Evolutionary conservation across 2,797 vertebrate genomes (phyloP).

Genomic region (Huso huso): DNA sequence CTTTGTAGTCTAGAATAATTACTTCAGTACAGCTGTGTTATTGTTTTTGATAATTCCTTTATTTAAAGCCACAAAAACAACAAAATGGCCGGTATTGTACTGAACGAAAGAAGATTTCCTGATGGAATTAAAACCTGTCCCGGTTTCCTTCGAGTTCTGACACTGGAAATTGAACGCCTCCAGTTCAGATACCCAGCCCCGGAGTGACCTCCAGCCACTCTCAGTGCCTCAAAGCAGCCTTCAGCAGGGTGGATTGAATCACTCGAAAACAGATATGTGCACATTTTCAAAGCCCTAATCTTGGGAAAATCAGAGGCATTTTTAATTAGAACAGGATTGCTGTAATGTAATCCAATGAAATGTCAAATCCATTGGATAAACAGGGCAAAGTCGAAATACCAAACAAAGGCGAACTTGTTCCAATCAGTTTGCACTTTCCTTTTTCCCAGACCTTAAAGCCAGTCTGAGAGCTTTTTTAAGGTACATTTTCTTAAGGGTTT

Average conservation of each 20-base stretch:
- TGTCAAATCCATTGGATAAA: conserved; percentile 45
- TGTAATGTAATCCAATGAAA: conserved; percentile 50
- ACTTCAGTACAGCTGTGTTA: too few species aligned
- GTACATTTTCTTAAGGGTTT: not conserved
- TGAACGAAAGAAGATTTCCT: too few species aligned
- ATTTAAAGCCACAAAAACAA: too few species aligned
- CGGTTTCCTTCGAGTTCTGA: not conserved
- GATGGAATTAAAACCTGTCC: not conserved
- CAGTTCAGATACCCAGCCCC: conserved; percentile 17
- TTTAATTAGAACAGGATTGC: conserved; percentile 76
- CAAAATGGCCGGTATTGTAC: too few species aligned
- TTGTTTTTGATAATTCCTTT: too few species aligned
- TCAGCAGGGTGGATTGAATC: conserved; percentile 40
- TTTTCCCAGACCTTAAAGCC: conserved; percentile 26
- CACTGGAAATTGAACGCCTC: conserved; percentile 5
- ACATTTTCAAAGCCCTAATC: conserved; percentile 48
- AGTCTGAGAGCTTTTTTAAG: conserved; percentile 14
- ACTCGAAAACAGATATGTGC: conserved; percentile 51
- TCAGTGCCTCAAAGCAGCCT: conserved; percentile 23
- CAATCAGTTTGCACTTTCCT: conserved; percentile 28
- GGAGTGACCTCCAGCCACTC: conserved; percentile 15
- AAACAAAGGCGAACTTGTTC: conserved; percentile 47
- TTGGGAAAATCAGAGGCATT: conserved; percentile 54
- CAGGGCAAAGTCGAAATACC: conserved; percentile 35
- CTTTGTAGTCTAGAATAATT: too few species aligned